phyloP scores from a whole-genome alignment of 2,888 invertebrate species.

The Synanthedon tipuliformis region DNA sequence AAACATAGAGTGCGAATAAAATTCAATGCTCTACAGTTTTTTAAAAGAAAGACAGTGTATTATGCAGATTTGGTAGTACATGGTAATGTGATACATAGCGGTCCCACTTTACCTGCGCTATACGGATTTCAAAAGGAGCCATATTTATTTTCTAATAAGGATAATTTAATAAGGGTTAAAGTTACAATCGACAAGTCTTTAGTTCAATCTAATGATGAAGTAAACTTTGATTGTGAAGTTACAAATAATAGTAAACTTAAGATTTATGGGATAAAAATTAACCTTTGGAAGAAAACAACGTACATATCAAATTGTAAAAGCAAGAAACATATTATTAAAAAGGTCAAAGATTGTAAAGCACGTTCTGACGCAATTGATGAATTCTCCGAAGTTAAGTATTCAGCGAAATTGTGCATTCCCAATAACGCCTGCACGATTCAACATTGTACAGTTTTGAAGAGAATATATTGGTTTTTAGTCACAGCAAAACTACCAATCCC shows the following conservation, averaged over 20 bases:
- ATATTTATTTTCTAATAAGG: neutral
- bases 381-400: neutral
- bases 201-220: neutral
- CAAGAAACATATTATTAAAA: neutral
- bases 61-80: neutral
- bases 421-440: neutral
- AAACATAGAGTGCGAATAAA: neutral
- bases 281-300: neutral
- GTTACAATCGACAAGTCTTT: neutral
- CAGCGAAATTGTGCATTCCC: neutral
- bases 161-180: neutral
- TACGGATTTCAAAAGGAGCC: neutral
- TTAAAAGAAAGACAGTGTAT: neutral
- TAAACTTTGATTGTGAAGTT: neutral
- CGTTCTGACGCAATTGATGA: neutral
- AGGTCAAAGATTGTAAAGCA: neutral
- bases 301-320: neutral
- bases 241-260: neutral
- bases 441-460: neutral
- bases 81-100: neutral
- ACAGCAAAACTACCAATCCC: neutral
- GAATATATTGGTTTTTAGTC: neutral
- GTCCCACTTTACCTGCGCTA: neutral
- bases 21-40: neutral
- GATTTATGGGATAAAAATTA: neutral